phyloP scores from a whole-genome alignment of 2,888 invertebrate species.

The Octodonta nipae region DNA sequence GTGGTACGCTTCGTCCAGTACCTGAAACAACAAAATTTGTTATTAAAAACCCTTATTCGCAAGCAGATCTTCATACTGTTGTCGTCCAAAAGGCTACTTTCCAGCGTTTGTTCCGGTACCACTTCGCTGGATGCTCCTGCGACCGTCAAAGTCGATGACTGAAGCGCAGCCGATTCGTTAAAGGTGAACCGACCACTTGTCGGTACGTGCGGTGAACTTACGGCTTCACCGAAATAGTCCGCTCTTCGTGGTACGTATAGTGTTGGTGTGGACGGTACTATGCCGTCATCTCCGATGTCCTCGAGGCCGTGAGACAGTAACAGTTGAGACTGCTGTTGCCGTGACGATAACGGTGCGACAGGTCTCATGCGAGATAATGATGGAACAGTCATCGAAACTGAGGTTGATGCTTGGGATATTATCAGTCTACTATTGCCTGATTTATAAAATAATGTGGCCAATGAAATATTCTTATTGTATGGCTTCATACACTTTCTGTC shows the following conservation, averaged over 20 bases:
- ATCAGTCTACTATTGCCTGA: slow-evolving; percentile 24
- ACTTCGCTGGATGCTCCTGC: not conserved
- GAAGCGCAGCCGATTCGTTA: slow-evolving; percentile 24
- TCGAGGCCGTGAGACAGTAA: slow-evolving; percentile 44
- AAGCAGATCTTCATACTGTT: slow-evolving; percentile 25
- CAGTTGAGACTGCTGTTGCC: slow-evolving; percentile 33
- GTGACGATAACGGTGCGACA: slow-evolving; percentile 38
- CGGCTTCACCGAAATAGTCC: slow-evolving; percentile 82
- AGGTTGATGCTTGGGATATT: slow-evolving; percentile 28
- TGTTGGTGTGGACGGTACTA: slow-evolving; percentile 83
- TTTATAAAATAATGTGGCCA: no score
- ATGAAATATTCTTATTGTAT: no score
- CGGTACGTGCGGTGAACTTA: slow-evolving; percentile 75
- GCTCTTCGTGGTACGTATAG: slow-evolving; percentile 67
- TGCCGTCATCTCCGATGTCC: slow-evolving; percentile 57
- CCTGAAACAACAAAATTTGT: no score
- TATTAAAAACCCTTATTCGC: no score
- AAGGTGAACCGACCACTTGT: slow-evolving; percentile 50
- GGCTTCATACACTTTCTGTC: no score
- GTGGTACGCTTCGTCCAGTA: slow-evolving; percentile 50
- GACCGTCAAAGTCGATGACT: slow-evolving; percentile 1
- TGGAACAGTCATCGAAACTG: slow-evolving; percentile 32
- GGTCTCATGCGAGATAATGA: slow-evolving; percentile 41
- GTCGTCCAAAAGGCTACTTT: slow-evolving; percentile 28
- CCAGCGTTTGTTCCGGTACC: slow-evolving; percentile 32